Conservation (phyloP, 2,113 vertebrate species). For the Saimiri boliviensis region DNA sequence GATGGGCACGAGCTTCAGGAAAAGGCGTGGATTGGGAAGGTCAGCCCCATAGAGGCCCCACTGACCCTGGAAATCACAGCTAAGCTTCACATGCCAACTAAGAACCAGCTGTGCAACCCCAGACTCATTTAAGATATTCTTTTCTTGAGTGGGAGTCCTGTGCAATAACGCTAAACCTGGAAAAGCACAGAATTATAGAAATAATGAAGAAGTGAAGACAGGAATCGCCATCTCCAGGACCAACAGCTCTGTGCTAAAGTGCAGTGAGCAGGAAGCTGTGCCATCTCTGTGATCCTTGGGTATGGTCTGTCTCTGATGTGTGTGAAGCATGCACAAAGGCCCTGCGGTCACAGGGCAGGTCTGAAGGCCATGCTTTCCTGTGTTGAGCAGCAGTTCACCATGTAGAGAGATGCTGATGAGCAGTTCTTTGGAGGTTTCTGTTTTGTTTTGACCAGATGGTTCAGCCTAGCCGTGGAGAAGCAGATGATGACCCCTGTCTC, state of each 20-base stretch:
- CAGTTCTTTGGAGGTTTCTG: rapidly evolving
- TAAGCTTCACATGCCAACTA: rapidly evolving
- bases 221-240: rapidly evolving
- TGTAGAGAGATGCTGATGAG: rapidly evolving
- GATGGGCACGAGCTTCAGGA: rapidly evolving
- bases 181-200: neutral
- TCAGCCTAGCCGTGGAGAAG: neutral
- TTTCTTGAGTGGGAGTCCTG: rapidly evolving
- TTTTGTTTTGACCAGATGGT: neutral
- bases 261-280: rapidly evolving
- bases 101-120: neutral
- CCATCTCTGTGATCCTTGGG: rapidly evolving
- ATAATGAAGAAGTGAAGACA: neutral
- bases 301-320: rapidly evolving
- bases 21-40: rapidly evolving
- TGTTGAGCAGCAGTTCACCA: neutral
- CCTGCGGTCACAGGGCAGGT: neutral
- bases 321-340: rapidly evolving
- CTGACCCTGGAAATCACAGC: neutral
- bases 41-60: rapidly evolving
- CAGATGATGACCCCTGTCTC: rapidly evolving
- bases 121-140: rapidly evolving
- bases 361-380: rapidly evolving
- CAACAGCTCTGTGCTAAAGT: rapidly evolving
- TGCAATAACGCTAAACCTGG: neutral